Percentiles rank a stretch among this genome's conserved stretches.
phyloP scores from a whole-genome alignment of 2,888 invertebrate genomes.

The Xanthia togata region DNA sequence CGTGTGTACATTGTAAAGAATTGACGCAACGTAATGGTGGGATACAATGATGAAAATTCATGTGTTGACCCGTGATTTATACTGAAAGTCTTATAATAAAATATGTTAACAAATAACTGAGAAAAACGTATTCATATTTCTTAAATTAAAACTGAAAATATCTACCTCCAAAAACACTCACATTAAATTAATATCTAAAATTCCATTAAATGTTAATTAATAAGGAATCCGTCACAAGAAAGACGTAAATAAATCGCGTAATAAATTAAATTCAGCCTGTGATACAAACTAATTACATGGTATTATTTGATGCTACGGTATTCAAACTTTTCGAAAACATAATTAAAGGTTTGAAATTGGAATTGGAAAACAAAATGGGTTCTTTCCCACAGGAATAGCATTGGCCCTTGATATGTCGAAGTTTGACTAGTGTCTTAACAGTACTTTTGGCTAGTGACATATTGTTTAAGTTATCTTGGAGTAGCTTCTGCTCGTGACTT shows the following conservation, averaged over 20 bases:
- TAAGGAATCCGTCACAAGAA: slow-evolving; percentile 29
- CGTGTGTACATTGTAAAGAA: slow-evolving; percentile 10
- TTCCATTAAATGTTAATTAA: slow-evolving; percentile 46
- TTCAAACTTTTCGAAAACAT: slow-evolving; percentile 13
- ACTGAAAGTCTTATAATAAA: not conserved
- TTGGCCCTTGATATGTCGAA: not conserved
- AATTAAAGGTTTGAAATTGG: slow-evolving; percentile 15
- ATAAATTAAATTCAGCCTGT: slow-evolving; percentile 45
- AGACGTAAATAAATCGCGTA: slow-evolving; percentile 33
- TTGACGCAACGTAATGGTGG: not conserved
- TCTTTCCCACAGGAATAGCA: not conserved
- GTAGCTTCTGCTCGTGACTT: not conserved
- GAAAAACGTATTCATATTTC: not conserved
- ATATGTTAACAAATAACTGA: not conserved
- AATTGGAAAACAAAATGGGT: not conserved
- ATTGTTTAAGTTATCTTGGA: not conserved
- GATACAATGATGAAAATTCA: slow-evolving; percentile 8
- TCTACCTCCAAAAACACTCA: not conserved
- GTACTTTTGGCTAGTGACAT: not conserved
- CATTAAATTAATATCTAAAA: not conserved
- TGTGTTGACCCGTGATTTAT: not conserved
- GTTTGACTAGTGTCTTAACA: too few relatives aligned
- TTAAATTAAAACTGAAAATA: not conserved
- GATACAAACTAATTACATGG: slow-evolving; percentile 31
- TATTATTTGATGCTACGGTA: slow-evolving; percentile 29